Evolutionary conservation across 37 sponge, comb jelly and placozoan genomes (phyloP).

Genomic region (Sycon ciliatum): DNA sequence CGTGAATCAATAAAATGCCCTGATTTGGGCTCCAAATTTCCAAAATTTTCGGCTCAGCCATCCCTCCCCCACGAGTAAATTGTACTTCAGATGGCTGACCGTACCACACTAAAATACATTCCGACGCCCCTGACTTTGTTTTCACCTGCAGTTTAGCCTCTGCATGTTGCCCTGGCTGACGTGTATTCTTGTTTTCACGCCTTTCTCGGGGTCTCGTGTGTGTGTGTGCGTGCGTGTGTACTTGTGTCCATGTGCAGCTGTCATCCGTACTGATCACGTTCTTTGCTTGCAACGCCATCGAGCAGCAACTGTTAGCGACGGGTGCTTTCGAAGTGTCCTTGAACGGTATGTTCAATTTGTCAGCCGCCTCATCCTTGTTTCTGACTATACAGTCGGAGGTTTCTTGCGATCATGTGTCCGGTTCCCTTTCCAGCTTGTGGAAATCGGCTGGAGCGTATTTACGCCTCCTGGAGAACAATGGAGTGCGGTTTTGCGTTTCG

Average conservation of each 20-base stretch:
- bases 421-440: not conserved
- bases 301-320: slow-evolving; percentile 62
- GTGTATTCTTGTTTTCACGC: not conserved
- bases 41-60: too few species aligned
- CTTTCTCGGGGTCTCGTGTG: not conserved
- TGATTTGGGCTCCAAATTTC: too few species aligned
- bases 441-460: not conserved
- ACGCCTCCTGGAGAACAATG: not conserved
- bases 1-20: too few species aligned
- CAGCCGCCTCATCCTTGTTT: too few species aligned
- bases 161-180: not conserved
- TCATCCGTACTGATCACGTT: slow-evolving; percentile 53
- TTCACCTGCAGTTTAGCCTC: too few species aligned
- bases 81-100: too few species aligned
- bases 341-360: slow-evolving; percentile 47
- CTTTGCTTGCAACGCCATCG: slow-evolving; percentile 65
- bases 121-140: too few species aligned
- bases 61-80: too few species aligned
- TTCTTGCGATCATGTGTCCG: not conserved
- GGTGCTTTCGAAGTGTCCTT: slow-evolving; percentile 85
- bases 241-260: slow-evolving; percentile 47
- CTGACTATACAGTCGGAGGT: too few species aligned
- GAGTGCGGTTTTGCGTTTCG: too few species aligned
- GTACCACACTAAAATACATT: too few species aligned
- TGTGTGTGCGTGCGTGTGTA: too few species aligned